Base-by-base conservation (phyloP, 2,113 vertebrate species). In the Phocoena phocoena region DNA sequence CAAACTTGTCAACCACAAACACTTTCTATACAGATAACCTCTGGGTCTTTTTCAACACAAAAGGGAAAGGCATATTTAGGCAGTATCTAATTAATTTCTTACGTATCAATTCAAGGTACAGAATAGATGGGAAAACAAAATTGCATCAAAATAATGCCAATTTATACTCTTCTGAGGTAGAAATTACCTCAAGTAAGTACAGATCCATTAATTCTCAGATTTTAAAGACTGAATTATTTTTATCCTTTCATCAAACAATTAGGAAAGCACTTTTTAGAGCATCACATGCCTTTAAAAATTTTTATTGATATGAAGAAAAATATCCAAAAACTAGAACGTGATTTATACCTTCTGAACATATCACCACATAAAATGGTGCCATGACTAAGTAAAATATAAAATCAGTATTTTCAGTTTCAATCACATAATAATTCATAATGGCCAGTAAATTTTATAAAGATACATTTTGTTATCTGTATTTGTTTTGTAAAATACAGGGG, bases 131-230 rank as follows among this genome's bases (percentile, higher is more conserved):
- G 68, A 85, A 88, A 93, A 63, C 25, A 65, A 84, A 89, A 47
- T 13, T 79, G 17, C 15, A 41, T 41, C 28, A 76, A 81, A 67
- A 91, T 25, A 80, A 73, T 11, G 31, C 10, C 33, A 90, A 25
- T 25, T 71, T 77, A 74, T 31, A 55, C n/a, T 81, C 60, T 63
- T 88, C 41, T 41, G 53, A 86, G 23, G 31, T 67, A 95, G 38
- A 73, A 79, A 68, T 79, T 55, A 76, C 26, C 67, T 86, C 50
- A 62, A 68, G 26, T 65, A 26, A 77, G 1, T 18, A 31, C 8
- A 92, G 47, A 62, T 90, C 13, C 62, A 85, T 77, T 88, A 87
- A 89, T 90, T 28, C 76, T 83, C 47, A 95, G 3, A 88, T 97
- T 93, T 84, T 90, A 50, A 92, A 80, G 44, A 74, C 36, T 17